These are phyloP conservation scores for Hesperophylax magnus DNA, from an alignment of 1,140 invertebrate species.

Conservation along the genomic window DNA sequence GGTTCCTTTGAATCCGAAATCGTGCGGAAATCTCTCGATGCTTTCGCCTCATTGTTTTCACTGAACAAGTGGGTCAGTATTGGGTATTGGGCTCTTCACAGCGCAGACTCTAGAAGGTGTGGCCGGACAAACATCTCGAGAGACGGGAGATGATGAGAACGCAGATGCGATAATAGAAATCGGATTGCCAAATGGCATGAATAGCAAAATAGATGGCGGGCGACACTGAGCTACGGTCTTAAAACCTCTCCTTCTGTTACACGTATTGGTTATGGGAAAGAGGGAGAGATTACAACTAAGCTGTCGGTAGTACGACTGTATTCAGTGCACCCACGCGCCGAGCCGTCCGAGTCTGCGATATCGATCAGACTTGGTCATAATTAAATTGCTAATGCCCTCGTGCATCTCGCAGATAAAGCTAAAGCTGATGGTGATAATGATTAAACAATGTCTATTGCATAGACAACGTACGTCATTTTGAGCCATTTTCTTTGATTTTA, in stretches of 20 bases:
- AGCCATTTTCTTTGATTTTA: too few species aligned
- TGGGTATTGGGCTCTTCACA: background rate
- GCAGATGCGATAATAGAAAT: slow-evolving; percentile 41
- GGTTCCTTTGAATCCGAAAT: background rate
- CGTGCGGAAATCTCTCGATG: slow-evolving; percentile 31
- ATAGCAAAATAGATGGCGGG: slow-evolving; percentile 39
- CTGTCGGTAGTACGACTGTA: too few species aligned
- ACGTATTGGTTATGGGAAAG: too few species aligned
- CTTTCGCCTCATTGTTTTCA: slow-evolving; percentile 37
- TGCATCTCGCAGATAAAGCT: too few species aligned
- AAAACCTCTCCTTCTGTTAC: too few species aligned
- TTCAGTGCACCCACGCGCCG: background rate
- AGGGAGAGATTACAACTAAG: too few species aligned
- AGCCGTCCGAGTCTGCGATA: slow-evolving; percentile 23
- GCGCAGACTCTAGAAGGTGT: slow-evolving; percentile 13
- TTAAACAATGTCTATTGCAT: too few species aligned
- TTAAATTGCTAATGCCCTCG: background rate
- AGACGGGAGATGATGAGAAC: slow-evolving; percentile 7
- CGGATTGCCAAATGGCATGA: slow-evolving; percentile 41
- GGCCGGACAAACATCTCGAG: slow-evolving; percentile 17
- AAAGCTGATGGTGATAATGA: too few species aligned
- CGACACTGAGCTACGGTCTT: background rate
- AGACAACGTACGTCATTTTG: too few species aligned
- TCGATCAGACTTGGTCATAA: slow-evolving; percentile 12
- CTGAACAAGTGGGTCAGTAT: slow-evolving; percentile 34